A percentile compares a stretch with the other conserved stretches of the same genome.
Conservation (phyloP, 2,888 invertebrate species). For the Liopterus haemorrhoidalis region DNA sequence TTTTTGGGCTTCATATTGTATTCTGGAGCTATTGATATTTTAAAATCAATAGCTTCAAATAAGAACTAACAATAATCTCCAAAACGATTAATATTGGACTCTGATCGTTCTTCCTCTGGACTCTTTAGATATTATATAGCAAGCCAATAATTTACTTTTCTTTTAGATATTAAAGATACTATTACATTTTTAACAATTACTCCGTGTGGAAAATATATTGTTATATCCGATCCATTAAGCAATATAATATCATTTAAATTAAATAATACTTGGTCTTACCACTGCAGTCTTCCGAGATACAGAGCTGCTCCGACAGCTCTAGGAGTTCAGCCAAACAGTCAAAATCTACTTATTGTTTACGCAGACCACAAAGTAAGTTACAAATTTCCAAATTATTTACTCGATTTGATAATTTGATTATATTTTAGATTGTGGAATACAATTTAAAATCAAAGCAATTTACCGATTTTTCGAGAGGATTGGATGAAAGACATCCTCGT, state of each 20-base stretch:
- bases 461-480: constrained; percentile 56
- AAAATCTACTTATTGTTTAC: constrained; percentile 64
- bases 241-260: constrained; percentile 62
- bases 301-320: constrained; percentile 66
- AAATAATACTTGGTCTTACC: constrained; percentile 42
- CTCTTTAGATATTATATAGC: constrained; percentile 6
- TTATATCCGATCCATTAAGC: constrained; percentile 60
- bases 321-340: constrained; percentile 55
- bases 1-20: no score
- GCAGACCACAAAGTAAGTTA: constrained; percentile 71
- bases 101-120: no score
- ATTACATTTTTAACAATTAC: constrained; percentile 52
- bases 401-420: not conserved
- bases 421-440: constrained; percentile 67
- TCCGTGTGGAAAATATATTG: constrained; percentile 55
- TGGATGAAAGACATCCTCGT: constrained; percentile 50
- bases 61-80: no score
- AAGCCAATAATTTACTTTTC: constrained; percentile 24
- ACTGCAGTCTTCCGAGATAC: constrained; percentile 65
- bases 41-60: no score
- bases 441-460: constrained; percentile 58
- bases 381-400: not conserved
- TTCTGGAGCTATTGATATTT: no score
- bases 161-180: constrained; percentile 52
- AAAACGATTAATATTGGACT: no score